phyloP scores from a whole-genome alignment of 1,140 invertebrate genomes.

The Platorchestia sp. region DNA sequence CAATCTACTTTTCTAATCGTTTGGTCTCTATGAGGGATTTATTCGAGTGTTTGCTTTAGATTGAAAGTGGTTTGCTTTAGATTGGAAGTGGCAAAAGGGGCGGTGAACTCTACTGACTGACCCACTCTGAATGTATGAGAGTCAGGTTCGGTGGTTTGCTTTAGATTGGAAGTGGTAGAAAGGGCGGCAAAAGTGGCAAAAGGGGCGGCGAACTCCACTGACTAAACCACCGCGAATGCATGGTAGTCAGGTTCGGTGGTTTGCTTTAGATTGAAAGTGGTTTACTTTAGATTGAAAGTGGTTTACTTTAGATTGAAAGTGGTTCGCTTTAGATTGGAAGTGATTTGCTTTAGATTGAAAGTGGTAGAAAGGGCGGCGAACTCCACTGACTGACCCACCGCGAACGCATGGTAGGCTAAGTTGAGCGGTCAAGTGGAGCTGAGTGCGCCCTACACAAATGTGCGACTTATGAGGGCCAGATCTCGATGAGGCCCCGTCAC shows the following conservation, averaged over 20 bases:
- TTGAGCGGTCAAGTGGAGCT: not conserved
- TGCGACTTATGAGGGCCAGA: not conserved
- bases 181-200: not conserved
- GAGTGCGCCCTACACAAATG: not conserved
- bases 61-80: too few species aligned
- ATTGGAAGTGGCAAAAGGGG: not conserved
- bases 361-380: not conserved
- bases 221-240: not conserved
- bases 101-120: not conserved
- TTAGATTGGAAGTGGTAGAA: not conserved
- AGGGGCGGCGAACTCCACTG: not conserved
- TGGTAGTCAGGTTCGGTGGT: too few species aligned
- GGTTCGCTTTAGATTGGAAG: too few species aligned
- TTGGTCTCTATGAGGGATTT: not conserved
- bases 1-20: not conserved
- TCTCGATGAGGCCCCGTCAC: constrained; percentile 49
- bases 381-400: not conserved
- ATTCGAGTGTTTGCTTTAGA: not conserved
- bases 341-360: not conserved
- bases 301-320: too few species aligned
- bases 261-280: not conserved
- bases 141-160: too few species aligned
- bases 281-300: too few species aligned
- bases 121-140: not conserved
- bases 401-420: not conserved